Percentiles rank a stretch among this genome's conserved stretches.
Conservation (phyloP, 1,140 invertebrate genomes). For the Saxidomus purpurata region DNA sequence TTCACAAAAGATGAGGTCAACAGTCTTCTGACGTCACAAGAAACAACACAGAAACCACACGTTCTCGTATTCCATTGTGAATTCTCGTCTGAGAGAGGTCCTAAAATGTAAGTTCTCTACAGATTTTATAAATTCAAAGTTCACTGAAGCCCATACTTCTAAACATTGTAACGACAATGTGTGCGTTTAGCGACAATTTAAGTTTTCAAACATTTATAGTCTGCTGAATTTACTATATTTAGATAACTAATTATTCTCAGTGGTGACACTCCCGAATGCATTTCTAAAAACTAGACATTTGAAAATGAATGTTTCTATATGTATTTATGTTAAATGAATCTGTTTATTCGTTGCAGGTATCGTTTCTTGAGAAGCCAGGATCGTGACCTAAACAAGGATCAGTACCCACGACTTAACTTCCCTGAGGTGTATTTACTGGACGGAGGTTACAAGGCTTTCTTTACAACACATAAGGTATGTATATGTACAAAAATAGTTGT, state of each 20-base stretch:
- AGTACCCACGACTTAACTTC: conserved; percentile 95
- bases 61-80: conserved; percentile 99
- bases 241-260: no score
- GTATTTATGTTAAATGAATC: background rate
- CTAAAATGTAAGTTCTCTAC: conserved; percentile 92
- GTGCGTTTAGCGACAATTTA: no score
- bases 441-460: conserved; percentile 97
- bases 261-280: no score
- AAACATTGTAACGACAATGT: background rate
- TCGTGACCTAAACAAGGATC: conserved; percentile 92
- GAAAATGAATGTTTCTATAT: no score
- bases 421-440: conserved; percentile 98
- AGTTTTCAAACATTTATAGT: no score
- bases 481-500: no score
- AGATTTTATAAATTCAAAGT: background rate
- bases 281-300: no score
- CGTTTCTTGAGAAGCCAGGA: conserved; percentile 95
- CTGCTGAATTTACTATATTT: no score
- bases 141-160: background rate
- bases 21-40: conserved; percentile 19
- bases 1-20: conserved; percentile 91
- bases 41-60: conserved; percentile 86
- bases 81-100: conserved; percentile 97
- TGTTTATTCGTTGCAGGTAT: conserved; percentile 88
- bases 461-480: conserved; percentile 87